Evolutionary conservation across 2,113 vertebrate species (phyloP).

Genomic region (Thalassoma bifasciatum): DNA sequence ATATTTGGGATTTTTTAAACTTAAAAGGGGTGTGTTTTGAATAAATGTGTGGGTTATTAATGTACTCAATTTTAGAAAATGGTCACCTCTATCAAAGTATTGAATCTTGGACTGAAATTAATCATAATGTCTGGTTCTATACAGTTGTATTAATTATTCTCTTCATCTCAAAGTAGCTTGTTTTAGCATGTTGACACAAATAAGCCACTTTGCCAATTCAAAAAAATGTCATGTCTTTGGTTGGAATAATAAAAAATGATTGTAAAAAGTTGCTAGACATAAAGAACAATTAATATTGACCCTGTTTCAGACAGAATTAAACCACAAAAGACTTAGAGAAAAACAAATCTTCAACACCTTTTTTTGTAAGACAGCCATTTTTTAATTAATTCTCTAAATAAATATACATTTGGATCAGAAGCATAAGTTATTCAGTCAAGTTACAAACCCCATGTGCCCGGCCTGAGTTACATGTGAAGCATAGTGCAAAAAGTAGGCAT

Average conservation of each 20-base stretch:
- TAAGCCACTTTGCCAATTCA: no score
- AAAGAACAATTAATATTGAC: not conserved
- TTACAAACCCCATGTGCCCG: slow-evolving; percentile 17
- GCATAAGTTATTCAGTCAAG: not conserved
- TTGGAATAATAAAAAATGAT: no score
- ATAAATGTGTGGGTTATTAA: no score
- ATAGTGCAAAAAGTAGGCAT: slow-evolving; percentile 64
- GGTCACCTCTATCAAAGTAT: slow-evolving; percentile 8
- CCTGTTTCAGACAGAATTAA: not conserved
- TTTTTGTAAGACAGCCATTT: not conserved
- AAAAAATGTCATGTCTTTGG: no score
- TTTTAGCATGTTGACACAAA: no score
- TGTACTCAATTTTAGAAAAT: no score
- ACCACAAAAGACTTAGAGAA: not conserved
- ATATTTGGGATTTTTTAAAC: no score
- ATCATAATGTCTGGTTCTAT: no score
- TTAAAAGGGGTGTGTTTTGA: no score
- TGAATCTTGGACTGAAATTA: not conserved
- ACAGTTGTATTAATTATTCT: no score
- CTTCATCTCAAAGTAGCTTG: no score
- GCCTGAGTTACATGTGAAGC: slow-evolving; percentile 57
- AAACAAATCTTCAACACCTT: not conserved
- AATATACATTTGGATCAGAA: slow-evolving; percentile 68
- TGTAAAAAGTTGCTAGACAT: no score
- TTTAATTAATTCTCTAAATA: slow-evolving; percentile 42